A percentile compares a stretch with the other conserved stretches of the same genome.
These are phyloP conservation scores for Cairina moschata DNA, from an alignment of 2,113 vertebrate species.

Conservation along the genomic window DNA sequence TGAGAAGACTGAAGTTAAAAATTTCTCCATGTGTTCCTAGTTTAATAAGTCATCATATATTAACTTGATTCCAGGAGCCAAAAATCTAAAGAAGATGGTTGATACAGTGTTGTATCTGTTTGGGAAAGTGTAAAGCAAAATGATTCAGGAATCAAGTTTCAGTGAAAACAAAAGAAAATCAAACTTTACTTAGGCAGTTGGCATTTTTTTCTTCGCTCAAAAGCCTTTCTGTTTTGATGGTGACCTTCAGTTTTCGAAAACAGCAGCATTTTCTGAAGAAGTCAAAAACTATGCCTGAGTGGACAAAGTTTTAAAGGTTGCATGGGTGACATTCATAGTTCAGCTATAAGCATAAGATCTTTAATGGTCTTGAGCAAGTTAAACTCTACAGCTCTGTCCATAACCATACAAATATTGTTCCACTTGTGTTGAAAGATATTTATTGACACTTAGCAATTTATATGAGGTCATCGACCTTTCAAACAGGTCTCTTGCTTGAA, in stretches of 20 bases:
- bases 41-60: neutral
- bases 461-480: constrained; percentile 5
- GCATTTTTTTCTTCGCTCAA: constrained; percentile 25
- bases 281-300: neutral
- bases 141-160: constrained; percentile 4
- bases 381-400: neutral
- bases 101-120: neutral
- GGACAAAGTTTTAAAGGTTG: constrained; percentile 5
- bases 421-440: constrained; percentile 37
- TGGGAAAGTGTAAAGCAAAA: constrained; percentile 16
- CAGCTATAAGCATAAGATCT: neutral
- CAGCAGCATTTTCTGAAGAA: neutral
- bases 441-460: constrained; percentile 53
- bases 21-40: neutral
- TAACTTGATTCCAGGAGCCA: neutral
- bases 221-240: neutral
- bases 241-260: constrained; percentile 37
- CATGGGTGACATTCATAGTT: constrained; percentile 2
- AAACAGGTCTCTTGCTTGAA: constrained; percentile 40
- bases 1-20: neutral
- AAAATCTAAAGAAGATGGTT: neutral
- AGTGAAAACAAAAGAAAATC: constrained; percentile 52
- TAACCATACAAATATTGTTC: neutral
- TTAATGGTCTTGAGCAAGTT: neutral
- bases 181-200: constrained; percentile 30